These are phyloP conservation scores for Actenoides hombroni DNA, from an alignment of 2,113 vertebrate species.

Conservation along the genomic window DNA sequence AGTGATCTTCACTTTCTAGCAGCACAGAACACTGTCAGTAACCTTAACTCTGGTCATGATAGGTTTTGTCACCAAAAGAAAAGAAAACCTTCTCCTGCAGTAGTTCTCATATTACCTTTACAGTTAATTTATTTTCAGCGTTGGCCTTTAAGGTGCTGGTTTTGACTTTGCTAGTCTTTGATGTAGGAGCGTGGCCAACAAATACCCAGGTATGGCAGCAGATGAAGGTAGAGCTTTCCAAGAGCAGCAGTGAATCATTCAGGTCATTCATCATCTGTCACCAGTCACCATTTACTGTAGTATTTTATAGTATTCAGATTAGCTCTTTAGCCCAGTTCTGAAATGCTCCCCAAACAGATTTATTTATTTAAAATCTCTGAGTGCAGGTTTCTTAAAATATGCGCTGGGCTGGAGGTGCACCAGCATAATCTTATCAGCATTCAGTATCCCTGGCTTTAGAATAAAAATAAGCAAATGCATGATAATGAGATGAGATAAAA, in stretches of 20 bases:
- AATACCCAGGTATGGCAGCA: neutral
- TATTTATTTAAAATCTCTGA: neutral
- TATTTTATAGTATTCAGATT: neutral
- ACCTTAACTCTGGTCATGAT: neutral
- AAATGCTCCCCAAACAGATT: neutral
- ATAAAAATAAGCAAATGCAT: neutral
- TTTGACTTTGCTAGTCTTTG: neutral
- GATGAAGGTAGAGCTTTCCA: neutral
- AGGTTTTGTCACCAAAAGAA: neutral
- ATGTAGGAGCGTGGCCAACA: neutral
- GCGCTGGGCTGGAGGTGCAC: neutral
- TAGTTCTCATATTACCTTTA: neutral
- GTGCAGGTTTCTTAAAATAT: neutral
- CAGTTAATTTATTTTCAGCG: neutral
- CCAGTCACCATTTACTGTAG: neutral
- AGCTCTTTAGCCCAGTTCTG: neutral
- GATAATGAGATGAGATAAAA: constrained; percentile 51
- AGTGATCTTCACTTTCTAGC: neutral
- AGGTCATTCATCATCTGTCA: neutral
- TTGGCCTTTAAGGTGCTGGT: neutral
- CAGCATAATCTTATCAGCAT: neutral
- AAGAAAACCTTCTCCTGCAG: neutral
- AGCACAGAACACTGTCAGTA: neutral
- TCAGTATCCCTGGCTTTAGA: neutral
- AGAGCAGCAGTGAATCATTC: neutral